A percentile compares a stretch with the other conserved stretches of the same genome.
phyloP scores from a whole-genome alignment of 37 sponge, comb jelly and placozoan genomes.

The Hexactinellida sp. region DNA sequence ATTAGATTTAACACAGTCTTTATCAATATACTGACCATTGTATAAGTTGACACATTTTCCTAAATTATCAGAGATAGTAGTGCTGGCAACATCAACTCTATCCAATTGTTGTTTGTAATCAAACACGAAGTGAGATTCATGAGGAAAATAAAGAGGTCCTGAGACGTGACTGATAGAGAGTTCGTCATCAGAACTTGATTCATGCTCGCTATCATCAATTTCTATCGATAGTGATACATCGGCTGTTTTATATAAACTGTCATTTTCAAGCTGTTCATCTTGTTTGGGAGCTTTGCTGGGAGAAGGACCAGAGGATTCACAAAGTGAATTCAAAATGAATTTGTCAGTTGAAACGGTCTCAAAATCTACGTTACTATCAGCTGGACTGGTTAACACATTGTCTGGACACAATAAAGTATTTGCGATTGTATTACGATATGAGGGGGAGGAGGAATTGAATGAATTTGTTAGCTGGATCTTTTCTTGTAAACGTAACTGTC shows the following conservation, averaged over 20 bases:
- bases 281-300: background rate
- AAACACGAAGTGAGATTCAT: background rate
- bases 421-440: too few relatives aligned
- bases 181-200: background rate
- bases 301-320: background rate
- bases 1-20: background rate
- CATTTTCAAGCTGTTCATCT: background rate
- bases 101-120: background rate
- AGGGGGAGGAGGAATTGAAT: too few relatives aligned
- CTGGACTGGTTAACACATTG: background rate
- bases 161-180: background rate
- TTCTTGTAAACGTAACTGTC: background rate
- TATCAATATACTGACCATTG: background rate
- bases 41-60: background rate
- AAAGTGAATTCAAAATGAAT: too few relatives aligned
- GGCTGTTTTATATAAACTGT: background rate
- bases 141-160: background rate
- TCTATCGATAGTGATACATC: background rate
- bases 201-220: background rate
- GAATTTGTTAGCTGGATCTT: background rate
- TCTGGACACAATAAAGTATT: too few relatives aligned
- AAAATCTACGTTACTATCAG: background rate
- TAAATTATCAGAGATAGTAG: background rate
- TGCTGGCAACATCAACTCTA: too few relatives aligned
- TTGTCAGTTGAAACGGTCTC: background rate